These are phyloP conservation scores for Parasteatoda lunata DNA, from an alignment of 2,888 invertebrate genomes.

Conservation along the genomic window DNA sequence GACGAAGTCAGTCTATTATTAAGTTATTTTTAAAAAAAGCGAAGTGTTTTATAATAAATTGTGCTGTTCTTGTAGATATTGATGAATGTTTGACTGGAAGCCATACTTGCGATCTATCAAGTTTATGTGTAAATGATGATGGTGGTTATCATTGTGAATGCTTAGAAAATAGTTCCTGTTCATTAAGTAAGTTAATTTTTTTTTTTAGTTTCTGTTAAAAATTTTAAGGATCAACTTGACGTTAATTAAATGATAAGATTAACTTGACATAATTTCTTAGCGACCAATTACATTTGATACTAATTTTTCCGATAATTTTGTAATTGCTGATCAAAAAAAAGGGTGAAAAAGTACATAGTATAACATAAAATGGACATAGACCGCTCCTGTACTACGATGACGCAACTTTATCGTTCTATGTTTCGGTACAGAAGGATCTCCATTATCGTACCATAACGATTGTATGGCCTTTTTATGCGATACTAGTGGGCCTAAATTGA, in stretches of 20 bases:
- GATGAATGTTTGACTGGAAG: slow-evolving; percentile 86
- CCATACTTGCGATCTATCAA: slow-evolving; percentile 86
- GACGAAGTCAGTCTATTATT: too few species aligned
- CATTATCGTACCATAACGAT: too few species aligned
- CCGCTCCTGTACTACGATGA: too few species aligned
- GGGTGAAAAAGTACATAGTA: too few species aligned
- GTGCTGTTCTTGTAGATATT: slow-evolving; percentile 79
- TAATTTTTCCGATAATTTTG: not conserved
- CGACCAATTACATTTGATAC: not conserved
- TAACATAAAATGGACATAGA: too few species aligned
- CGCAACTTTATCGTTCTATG: too few species aligned
- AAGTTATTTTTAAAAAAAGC: too few species aligned
- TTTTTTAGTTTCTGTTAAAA: not conserved
- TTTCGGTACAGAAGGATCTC: too few species aligned
- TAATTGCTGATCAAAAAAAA: not conserved
- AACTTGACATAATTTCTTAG: slow-evolving; percentile 15
- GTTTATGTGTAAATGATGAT: slow-evolving; percentile 85
- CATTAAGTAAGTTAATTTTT: slow-evolving; percentile 71
- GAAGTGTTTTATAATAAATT: too few species aligned
- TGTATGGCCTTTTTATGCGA: too few species aligned
- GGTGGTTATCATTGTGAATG: slow-evolving; percentile 88
- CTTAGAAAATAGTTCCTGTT: slow-evolving; percentile 74
- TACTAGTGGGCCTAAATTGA: too few species aligned
- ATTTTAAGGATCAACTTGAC: too few species aligned
- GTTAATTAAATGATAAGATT: not conserved